These are phyloP conservation scores for Coranthus polyacanthus DNA, from an alignment of 2,797 vertebrate species.

Conservation along the genomic window DNA sequence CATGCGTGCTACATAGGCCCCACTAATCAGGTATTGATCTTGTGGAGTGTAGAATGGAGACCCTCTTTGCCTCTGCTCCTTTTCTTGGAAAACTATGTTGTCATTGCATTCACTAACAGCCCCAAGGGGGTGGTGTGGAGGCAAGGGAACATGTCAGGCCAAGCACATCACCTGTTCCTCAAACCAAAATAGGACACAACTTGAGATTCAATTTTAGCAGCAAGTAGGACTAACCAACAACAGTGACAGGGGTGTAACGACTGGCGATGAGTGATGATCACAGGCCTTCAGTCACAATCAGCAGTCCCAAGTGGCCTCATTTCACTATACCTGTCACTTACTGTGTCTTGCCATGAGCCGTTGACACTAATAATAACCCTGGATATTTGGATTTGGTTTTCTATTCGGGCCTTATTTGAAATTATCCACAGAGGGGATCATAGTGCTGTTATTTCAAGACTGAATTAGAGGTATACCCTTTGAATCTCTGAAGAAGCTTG, in stretches of 20 bases:
- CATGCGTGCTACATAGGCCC: conserved; percentile 13
- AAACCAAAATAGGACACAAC: conserved; percentile 83
- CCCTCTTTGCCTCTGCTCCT: conserved; percentile 38
- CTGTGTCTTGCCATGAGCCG: conserved; percentile 47
- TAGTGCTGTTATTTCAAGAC: conserved; percentile 28
- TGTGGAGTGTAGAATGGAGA: background rate
- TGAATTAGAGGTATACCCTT: conserved; percentile 4
- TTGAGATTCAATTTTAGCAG: conserved; percentile 86
- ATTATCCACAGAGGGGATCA: conserved; percentile 31
- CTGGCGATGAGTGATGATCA: conserved; percentile 77
- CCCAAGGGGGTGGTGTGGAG: conserved; percentile 69
- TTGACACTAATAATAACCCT: conserved; percentile 62
- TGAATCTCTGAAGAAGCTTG: conserved; percentile 17
- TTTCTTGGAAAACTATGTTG: conserved; percentile 78
- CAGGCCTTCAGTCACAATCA: conserved; percentile 73
- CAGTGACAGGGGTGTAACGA: conserved; percentile 65
- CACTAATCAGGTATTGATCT: conserved; percentile 66
- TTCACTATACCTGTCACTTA: conserved; percentile 76
- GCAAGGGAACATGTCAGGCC: conserved; percentile 64
- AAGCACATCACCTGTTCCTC: conserved; percentile 83
- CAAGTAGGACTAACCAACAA: conserved; percentile 61
- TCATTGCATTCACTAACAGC: conserved; percentile 72
- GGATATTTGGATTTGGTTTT: conserved; percentile 43
- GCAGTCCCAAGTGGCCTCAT: conserved; percentile 64
- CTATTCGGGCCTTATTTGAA: conserved; percentile 51